A percentile compares a stretch with the other conserved stretches of the same genome.
These are phyloP conservation scores for Apteryx mantelli DNA, from an alignment of 2,113 vertebrate species.

Conservation along the genomic window DNA sequence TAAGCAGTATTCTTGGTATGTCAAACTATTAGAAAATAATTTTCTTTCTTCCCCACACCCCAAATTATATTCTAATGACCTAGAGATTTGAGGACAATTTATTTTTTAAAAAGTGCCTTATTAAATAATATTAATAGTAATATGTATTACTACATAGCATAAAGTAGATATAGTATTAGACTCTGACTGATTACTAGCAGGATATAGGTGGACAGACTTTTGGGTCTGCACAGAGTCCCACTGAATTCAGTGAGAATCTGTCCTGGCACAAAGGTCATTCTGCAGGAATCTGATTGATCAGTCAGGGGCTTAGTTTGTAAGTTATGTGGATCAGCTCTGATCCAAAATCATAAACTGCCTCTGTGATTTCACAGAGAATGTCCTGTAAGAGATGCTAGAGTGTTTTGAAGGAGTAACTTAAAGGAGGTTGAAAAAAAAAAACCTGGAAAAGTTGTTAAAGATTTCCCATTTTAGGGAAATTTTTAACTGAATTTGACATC, in stretches of 20 bases:
- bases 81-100: not conserved
- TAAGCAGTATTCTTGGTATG: constrained; percentile 25
- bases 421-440: constrained; percentile 15
- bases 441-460: not conserved
- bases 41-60: not conserved
- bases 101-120: constrained; percentile 48
- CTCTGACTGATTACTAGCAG: constrained; percentile 39
- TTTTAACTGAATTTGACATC: not conserved
- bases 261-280: constrained; percentile 5
- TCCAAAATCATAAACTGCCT: constrained; percentile 48
- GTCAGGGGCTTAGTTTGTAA: constrained; percentile 44
- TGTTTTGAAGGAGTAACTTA: not conserved
- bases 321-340: constrained; percentile 60
- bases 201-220: constrained; percentile 1
- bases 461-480: constrained; percentile 62
- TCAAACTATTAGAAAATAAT: constrained; percentile 15
- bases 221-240: not conserved
- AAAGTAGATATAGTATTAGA: constrained; percentile 22
- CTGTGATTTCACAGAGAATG: constrained; percentile 59
- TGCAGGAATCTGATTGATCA: not conserved
- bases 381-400: constrained; percentile 11
- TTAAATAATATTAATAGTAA: constrained; percentile 1
- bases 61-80: not conserved
- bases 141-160: constrained; percentile 9
- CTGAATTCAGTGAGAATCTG: not conserved